Conservation (phyloP, 1,140 invertebrate genomes). For the Zaprionus tsacasi region DNA sequence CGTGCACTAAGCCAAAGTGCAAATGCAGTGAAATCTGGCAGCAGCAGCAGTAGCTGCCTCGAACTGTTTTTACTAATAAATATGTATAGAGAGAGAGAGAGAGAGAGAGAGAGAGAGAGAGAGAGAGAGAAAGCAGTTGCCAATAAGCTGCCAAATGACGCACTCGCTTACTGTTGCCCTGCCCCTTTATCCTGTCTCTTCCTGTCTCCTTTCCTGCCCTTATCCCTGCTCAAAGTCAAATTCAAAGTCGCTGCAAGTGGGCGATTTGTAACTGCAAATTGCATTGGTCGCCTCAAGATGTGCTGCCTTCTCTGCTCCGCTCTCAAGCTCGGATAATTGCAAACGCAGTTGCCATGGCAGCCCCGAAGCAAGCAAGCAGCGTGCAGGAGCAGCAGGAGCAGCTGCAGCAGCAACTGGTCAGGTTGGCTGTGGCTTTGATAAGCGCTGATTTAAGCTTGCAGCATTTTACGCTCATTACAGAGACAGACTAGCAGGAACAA, state of each 20-base stretch:
- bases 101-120: no score
- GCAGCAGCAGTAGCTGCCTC: neutral
- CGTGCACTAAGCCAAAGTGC: neutral
- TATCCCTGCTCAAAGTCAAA: no score
- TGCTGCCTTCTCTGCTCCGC: slow-evolving; percentile 10
- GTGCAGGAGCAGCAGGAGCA: neutral
- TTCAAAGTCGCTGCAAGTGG: no score
- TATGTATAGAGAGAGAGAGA: slow-evolving; percentile 13
- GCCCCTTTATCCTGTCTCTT: neutral
- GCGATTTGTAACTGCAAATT: slow-evolving; percentile 30
- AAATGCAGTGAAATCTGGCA: neutral
- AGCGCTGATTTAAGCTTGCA: slow-evolving; percentile 61
- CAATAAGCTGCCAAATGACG: slow-evolving; percentile 28
- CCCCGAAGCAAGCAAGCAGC: neutral
- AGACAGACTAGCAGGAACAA: slow-evolving; percentile 19
- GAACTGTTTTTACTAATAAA: slow-evolving; percentile 8
- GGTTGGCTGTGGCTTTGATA: slow-evolving; percentile 47
- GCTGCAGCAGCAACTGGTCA: neutral
- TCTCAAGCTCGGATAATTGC: slow-evolving; percentile 19
- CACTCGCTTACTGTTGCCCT: no score
- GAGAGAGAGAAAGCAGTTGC: slow-evolving; percentile 7
- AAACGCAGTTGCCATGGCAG: neutral
- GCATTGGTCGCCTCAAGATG: slow-evolving; percentile 22
- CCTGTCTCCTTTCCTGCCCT: neutral
- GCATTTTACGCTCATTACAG: slow-evolving; percentile 67